Conservation (phyloP, 2,888 invertebrate genomes). For the Perizoma flavofasciatum region DNA sequence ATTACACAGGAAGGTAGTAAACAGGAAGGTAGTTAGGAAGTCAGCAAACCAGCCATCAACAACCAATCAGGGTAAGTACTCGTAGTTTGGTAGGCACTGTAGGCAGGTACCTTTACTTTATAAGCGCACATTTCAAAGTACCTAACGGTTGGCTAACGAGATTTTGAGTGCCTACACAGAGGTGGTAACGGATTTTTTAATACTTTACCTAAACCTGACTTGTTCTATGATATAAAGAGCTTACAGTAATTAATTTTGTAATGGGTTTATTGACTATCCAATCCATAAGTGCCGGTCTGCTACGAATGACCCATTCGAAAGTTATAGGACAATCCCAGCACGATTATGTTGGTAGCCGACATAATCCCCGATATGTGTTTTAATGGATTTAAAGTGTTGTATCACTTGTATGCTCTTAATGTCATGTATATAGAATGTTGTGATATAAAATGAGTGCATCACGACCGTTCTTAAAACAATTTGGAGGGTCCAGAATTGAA, state of each 20-base stretch:
- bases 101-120: no score
- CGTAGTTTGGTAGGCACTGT: no score
- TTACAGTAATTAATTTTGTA: constrained; percentile 29
- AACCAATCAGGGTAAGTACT: no score
- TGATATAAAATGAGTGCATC: constrained; percentile 48
- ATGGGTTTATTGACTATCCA: constrained; percentile 27
- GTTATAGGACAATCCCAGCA: constrained; percentile 58
- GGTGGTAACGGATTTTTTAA: no score
- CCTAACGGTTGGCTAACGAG: background rate
- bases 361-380: constrained; percentile 66
- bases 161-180: background rate
- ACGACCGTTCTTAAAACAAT: constrained; percentile 30
- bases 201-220: background rate
- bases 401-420: constrained; percentile 62
- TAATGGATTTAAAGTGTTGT: constrained; percentile 72
- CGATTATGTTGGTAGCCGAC: constrained; percentile 62
- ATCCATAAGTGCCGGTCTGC: constrained; percentile 51
- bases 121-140: no score
- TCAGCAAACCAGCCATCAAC: no score
- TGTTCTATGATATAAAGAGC: constrained; percentile 32
- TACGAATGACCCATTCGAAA: constrained; percentile 52
- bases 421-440: constrained; percentile 61
- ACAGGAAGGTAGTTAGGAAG: no score
- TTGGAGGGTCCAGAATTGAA: constrained; percentile 19
- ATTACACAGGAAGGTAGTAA: no score